These are phyloP conservation scores for Passer montanus DNA, from an alignment of 2,113 vertebrate genomes.

Conservation along the genomic window DNA sequence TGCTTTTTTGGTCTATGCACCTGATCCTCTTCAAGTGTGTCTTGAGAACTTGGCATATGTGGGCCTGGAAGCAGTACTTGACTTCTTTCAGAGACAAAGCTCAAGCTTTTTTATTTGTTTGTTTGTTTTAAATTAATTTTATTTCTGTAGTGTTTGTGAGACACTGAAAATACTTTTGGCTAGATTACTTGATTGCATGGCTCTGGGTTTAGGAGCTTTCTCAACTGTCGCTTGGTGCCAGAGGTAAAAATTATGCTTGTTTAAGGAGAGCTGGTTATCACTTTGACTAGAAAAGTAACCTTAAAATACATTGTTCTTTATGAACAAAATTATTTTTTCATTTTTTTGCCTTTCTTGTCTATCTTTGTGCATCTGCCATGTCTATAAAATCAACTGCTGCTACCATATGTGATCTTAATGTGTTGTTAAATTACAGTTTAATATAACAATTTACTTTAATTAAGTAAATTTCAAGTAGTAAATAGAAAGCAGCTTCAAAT, in stretches of 20 bases:
- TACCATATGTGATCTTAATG: not conserved
- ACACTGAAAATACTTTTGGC: not conserved
- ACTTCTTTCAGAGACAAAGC: not conserved
- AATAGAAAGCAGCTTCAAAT: not conserved
- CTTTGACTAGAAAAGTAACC: not conserved
- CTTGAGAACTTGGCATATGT: not conserved
- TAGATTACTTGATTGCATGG: not conserved
- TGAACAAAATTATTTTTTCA: not conserved
- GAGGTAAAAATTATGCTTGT: not conserved
- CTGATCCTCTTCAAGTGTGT: not conserved
- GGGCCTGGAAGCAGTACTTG: not conserved
- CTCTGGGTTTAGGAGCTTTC: not conserved
- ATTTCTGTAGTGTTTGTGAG: not conserved
- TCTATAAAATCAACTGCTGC: not conserved
- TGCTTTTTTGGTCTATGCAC: not conserved
- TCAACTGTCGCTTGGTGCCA: not conserved
- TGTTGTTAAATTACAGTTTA: not conserved
- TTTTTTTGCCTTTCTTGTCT: not conserved
- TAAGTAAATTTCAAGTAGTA: not conserved
- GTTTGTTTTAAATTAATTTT: not conserved
- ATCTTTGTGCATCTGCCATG: not conserved
- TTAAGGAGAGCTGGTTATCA: not conserved
- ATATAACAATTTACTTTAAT: not conserved
- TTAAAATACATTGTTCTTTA: not conserved
- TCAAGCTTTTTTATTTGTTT: not conserved